Evolutionary conservation across 2,888 invertebrate genomes (phyloP).

Genomic region (Pseudococcus jackbeardsleyi): DNA sequence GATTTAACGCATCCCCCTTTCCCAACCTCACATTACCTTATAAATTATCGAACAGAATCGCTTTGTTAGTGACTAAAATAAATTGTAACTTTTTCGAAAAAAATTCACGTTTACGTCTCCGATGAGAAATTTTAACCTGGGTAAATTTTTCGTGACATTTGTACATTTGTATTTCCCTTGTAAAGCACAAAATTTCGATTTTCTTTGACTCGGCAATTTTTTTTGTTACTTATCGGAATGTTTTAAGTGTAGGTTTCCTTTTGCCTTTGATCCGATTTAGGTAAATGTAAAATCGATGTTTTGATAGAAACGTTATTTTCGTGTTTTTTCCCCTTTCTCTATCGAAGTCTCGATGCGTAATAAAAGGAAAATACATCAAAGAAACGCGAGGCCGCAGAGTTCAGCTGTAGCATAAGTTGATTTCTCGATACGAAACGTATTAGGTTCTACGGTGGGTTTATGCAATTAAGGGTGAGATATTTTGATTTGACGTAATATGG

Average conservation of each 20-base stretch:
- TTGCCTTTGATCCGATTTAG: constrained; percentile 14
- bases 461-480: constrained; percentile 6
- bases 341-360: background rate
- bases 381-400: background rate
- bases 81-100: background rate
- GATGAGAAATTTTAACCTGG: background rate
- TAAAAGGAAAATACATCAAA: background rate
- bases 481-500: constrained; percentile 32
- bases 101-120: background rate
- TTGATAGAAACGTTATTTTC: constrained; percentile 16
- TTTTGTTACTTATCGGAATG: background rate
- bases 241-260: background rate
- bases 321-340: background rate
- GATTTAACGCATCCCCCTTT: no score
- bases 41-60: no score
- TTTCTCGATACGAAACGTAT: background rate
- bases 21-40: no score
- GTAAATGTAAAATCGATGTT: constrained; percentile 32
- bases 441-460: background rate
- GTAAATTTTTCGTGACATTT: constrained; percentile 13
- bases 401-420: background rate
- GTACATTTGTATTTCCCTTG: background rate
- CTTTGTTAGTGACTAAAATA: no score
- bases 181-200: background rate
- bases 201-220: constrained; percentile 1